Evolutionary conservation across 2,888 invertebrate genomes (phyloP).

Genomic region (Alviniconcha strummeri): DNA sequence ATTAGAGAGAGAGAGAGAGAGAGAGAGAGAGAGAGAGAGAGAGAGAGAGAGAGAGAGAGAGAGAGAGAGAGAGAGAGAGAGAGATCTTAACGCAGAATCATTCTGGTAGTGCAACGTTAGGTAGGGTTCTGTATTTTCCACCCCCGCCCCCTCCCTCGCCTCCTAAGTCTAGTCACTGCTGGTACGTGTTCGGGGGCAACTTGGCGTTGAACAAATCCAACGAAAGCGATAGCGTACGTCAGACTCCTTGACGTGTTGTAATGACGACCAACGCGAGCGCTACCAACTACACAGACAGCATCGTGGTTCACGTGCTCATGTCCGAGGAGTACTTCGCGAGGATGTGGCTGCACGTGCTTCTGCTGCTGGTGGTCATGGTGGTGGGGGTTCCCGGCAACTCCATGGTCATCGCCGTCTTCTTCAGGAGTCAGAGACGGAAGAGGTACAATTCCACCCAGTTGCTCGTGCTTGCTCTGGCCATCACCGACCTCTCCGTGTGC

Average conservation of each 20-base stretch:
- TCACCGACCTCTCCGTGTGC: constrained; percentile 6
- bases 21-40: too few relatives aligned
- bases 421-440: neutral
- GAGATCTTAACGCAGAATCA: neutral
- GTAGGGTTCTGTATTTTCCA: too few relatives aligned
- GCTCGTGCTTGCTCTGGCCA: constrained; percentile 6
- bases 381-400: constrained; percentile 4
- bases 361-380: constrained; percentile 8
- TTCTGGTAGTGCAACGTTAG: too few relatives aligned
- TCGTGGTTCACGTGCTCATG: constrained; percentile 13
- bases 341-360: constrained; percentile 17
- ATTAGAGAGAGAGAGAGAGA: too few relatives aligned
- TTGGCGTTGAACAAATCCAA: neutral
- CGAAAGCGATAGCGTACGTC: neutral
- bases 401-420: constrained; percentile 7
- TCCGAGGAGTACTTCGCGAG: constrained; percentile 4
- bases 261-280: constrained; percentile 3
- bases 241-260: neutral
- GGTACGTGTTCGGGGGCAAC: neutral
- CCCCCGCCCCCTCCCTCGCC: too few relatives aligned
- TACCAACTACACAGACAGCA: neutral
- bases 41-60: too few relatives aligned
- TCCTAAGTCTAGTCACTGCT: neutral
- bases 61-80: neutral
- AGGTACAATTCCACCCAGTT: constrained; percentile 13